Base-by-base conservation (phyloP, 1,140 invertebrate species). In the Amyelois transitella region DNA sequence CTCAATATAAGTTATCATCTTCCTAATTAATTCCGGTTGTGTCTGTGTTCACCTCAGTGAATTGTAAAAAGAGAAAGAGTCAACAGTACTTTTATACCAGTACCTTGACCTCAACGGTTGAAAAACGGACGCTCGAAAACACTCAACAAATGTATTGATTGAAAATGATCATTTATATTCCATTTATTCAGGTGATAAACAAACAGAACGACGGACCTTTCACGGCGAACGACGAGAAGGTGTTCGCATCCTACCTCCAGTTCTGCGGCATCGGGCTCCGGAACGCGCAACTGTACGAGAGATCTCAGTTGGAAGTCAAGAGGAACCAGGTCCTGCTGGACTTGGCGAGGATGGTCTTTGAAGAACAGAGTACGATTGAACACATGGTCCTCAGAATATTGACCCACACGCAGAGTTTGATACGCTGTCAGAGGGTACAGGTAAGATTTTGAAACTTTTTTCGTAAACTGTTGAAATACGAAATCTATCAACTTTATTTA, bases 331-430 rank as follows among this genome's bases (percentile, higher is more conserved):
- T 99, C 48, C 89, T 99, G 10, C 87, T 99, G 53, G 97, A 99
- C 82, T 89, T 99, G 71, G 97, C 97, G 2, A 91, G 97, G 66
- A 97, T 98, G 94, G 96, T 99, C 68, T 99, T 99, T 81, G 97
- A 98, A 80, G 97, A 99, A 82, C 97, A 98, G 88, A 97, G 95
- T 86, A 98, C 96, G 63, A 96, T 98, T 65, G 97, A 98, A 75
- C 95, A 96, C 77, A 96, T 98, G 91, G 96, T 98, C 58, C 93
- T 97, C 65, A 92, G 97, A 86, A 98, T 99, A 77, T 91, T 98
- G 72, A 96, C 96, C 28, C 96, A 99, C 86, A 98, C 96, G 32
- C 96, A 98, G 86, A 97, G 96, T 62, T 89, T 98, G 18, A 96
- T 98, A 65, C 95, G 97, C 77, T 98, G 97, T 90, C 95, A 98